A percentile compares a stretch with the other conserved stretches of the same genome.
Conservation (phyloP, 2,797 vertebrate species). For the Phoxinus dragarum region DNA sequence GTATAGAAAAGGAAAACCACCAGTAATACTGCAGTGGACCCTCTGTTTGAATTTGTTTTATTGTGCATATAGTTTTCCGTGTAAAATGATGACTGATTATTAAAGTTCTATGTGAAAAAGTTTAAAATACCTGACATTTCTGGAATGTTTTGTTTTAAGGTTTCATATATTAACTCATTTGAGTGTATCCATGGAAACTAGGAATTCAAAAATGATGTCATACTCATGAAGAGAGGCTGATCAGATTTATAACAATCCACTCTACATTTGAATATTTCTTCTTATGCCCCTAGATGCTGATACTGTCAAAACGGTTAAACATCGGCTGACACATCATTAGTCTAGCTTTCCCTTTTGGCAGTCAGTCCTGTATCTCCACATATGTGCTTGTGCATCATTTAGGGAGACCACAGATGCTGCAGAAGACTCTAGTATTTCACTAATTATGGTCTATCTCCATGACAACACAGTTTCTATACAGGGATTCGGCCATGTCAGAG, state of each 20-base stretch:
- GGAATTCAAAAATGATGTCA: background rate
- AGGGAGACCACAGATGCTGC: slow-evolving; percentile 50
- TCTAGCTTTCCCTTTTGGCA: slow-evolving; percentile 36
- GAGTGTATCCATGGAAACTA: background rate
- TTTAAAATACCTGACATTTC: background rate
- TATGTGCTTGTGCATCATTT: slow-evolving; percentile 58
- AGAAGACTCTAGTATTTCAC: slow-evolving; percentile 65
- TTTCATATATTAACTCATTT: background rate
- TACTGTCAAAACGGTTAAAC: background rate
- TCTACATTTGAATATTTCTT: background rate
- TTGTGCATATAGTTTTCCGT: background rate
- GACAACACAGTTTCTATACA: slow-evolving; percentile 62
- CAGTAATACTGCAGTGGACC: background rate
- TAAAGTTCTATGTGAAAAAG: background rate
- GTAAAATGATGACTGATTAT: background rate
- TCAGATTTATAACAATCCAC: background rate
- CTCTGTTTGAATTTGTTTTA: background rate
- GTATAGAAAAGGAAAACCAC: background rate
- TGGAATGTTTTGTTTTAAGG: background rate
- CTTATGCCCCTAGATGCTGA: background rate
- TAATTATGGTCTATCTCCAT: slow-evolving; percentile 68
- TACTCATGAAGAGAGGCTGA: background rate
- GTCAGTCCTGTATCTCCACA: slow-evolving; percentile 36
- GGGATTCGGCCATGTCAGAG: slow-evolving; percentile 54
- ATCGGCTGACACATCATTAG: background rate